Evolutionary conservation across 2,113 vertebrate species (phyloP).

Genomic region (Thymallus thymallus): DNA sequence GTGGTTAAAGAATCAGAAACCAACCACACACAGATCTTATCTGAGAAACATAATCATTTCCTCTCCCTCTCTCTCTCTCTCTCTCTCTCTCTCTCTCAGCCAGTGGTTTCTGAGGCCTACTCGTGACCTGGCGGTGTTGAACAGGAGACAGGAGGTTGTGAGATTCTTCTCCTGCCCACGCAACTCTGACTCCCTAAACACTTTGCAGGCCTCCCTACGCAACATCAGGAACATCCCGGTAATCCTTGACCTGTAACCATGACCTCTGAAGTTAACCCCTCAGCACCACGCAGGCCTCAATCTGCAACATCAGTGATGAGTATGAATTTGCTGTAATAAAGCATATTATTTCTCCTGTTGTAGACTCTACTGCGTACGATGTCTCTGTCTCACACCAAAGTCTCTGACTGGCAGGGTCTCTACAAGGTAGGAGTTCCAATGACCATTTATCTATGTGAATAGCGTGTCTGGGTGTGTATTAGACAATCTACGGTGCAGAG

Average conservation of each 20-base stretch:
- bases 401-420: constrained; percentile 89
- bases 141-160: constrained; percentile 88
- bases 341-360: constrained; percentile 14
- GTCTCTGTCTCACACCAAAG: constrained; percentile 87
- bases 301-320: neutral
- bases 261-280: neutral
- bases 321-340: neutral
- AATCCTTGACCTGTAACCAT: neutral
- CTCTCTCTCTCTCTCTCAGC: constrained; percentile 52
- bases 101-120: constrained; percentile 92
- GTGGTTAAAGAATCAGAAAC: neutral
- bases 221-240: constrained; percentile 92
- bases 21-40: neutral
- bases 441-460: neutral
- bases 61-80: neutral
- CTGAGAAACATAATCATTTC: neutral
- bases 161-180: constrained; percentile 86
- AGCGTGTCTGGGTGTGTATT: neutral
- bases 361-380: constrained; percentile 88
- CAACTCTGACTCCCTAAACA: constrained; percentile 81
- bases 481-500: neutral
- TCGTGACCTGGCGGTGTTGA: constrained; percentile 78
- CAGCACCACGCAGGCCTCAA: neutral
- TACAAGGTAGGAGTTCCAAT: constrained; percentile 76
- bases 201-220: constrained; percentile 83